Evolutionary conservation across 92 coral and sea anemone genomes (phyloP), one percentile per base, ranked within the genome.

Genomic region (Chrysogorgia sp.): DNA sequence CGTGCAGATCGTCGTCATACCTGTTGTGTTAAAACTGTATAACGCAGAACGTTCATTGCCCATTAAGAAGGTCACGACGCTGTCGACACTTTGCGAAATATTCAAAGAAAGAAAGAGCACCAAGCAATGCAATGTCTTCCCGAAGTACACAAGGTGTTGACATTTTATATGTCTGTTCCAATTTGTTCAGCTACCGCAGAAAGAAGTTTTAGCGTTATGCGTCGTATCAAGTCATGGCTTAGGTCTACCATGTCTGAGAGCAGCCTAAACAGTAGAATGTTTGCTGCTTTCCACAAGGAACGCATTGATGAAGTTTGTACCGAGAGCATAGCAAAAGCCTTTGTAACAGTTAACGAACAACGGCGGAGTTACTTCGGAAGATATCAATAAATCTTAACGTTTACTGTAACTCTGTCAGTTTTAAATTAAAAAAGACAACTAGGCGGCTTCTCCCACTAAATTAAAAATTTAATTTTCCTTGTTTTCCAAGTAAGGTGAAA

Each of bases 171-270:
- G n/a, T n/a, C n/a, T n/a, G n/a, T n/a, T n/a, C n/a, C 22, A 56
- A 6, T 28, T 17, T 28, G 6, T 8, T 31, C 24, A 58, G n/a
- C n/a, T n/a, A n/a, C n/a, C n/a, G n/a, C n/a, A n/a, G n/a, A n/a
- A n/a, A n/a, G n/a, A n/a, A n/a, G 64, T 24, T 58, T 58, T 53
- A 6, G 60, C n/a, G 3, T 5, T n/a, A 53, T 53, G 60, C 60
- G 60, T 26, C 60, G 60, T 24, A 58, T 58, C 5, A 58, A 58
- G 64, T 31, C 41, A 2, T 62, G 68, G 40, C 68, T 62, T 19
- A 62, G 68, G 33, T 62, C 68, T 29, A 62, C 68, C 68, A 62
- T 62, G 68, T 62, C 43, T 40, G 33, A 62, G 68, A 62, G 30
- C 21, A 32, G 41, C 68, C 68, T 31, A 28, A 26, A 62, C 34